Base-by-base conservation (phyloP, 2,113 vertebrate species). In the Podarcis muralis region DNA sequence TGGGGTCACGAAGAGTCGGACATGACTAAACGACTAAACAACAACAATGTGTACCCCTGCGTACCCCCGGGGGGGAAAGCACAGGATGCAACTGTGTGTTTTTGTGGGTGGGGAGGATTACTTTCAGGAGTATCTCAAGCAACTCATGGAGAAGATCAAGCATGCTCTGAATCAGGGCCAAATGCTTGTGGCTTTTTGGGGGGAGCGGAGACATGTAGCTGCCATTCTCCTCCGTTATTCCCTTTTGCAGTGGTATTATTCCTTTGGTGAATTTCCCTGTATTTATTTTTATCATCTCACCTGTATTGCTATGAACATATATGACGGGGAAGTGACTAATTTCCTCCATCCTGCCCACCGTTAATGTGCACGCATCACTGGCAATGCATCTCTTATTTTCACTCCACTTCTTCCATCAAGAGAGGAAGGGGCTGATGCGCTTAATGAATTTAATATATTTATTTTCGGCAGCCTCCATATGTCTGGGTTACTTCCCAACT, bases 381-480 rank as follows among this genome's bases (percentile, higher is more conserved):
- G 11, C 3, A 85, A 30, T 1, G 1, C 1, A 43, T 62, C 75
- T 75, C n/a, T 11, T 89, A 6, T 74, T 87, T 78, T 48, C 35
- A 12, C 75, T 30, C 83, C 57, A 16, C 11, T 59, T 88, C 37
- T 78, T 91, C 27, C 66, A 27, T 77, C 75, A 65, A 59, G 27
- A 9, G 79, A 88, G 32, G 25, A 40, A 66, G 72, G 48, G 59
- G 32, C 53, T 80, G 32, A 85, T 83, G 86, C 82, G 5, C 86
- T 93, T 80, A 69, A 20, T 68, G 88, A 91, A 86, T 85, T 80
- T 85, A 82, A 83, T 88, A 83, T 77, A 65, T 87, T 93, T 90
- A 75, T 91, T 53, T 81, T 85, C 69, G 66, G 65, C 83, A 59
- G 13, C 79, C 75, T 90, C 87, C 77, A 35, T 3, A 11, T 87